phyloP scores from a whole-genome alignment of 1,140 invertebrate genomes.

The Sogatella furcifera region DNA sequence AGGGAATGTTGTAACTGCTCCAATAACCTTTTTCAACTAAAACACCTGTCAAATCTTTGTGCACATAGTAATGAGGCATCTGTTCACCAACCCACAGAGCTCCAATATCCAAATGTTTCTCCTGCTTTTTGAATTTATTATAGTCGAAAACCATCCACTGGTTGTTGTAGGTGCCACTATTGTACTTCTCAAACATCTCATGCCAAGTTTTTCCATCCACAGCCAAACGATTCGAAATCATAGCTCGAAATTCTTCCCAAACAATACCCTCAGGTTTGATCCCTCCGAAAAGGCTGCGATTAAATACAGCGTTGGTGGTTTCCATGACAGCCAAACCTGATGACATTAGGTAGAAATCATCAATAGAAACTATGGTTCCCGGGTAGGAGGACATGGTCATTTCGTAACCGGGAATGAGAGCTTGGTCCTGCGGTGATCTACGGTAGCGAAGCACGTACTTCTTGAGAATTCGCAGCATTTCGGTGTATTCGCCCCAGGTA shows the following conservation, averaged over 20 bases:
- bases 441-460: neutral
- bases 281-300: neutral
- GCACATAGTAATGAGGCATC: neutral
- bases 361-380: conserved; percentile 45
- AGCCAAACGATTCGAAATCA: conserved; percentile 64
- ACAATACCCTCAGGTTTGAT: neutral
- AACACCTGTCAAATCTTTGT: neutral
- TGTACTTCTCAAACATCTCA: conserved; percentile 44
- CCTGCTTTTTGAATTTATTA: conserved; percentile 26
- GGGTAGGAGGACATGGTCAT: conserved; percentile 56
- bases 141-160: conserved; percentile 81
- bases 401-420: conserved; percentile 36
- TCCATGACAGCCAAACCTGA: conserved; percentile 33
- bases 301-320: neutral
- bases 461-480: neutral
- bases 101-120: neutral
- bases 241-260: neutral
- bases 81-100: neutral
- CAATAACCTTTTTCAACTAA: conserved; percentile 39
- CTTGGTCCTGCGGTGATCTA: neutral
- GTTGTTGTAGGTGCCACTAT: conserved; percentile 76
- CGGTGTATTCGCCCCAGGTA: neutral
- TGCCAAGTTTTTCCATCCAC: conserved; percentile 60
- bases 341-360: conserved; percentile 59
- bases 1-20: conserved; percentile 65